Evolutionary conservation across 2,888 invertebrate species (phyloP), one percentile per base, ranked within the genome.

Genomic region (Arctia plantaginis): DNA sequence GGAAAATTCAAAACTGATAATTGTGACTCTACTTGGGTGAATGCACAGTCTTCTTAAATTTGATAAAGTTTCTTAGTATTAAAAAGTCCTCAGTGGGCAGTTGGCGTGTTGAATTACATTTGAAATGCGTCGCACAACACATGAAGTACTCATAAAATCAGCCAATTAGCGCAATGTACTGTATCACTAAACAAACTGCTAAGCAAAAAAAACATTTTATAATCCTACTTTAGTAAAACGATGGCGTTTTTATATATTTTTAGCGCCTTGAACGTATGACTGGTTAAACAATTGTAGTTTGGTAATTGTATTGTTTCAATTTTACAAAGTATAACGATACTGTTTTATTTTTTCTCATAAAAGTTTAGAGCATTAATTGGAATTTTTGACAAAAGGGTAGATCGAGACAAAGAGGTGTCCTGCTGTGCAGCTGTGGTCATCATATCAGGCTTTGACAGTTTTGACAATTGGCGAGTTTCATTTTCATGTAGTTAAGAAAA

Each of bases 131-230:
- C 90, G 91, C 85, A 84, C 82, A 86, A 83, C 88, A 94, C 89
- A 94, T 95, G 94, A 93, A 95, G 94, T 93, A 94, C 91, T 84
- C 93, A 94, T 94, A 93, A 91, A 90, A 90, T 82, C 84, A 82
- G 86, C 82, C 91, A 90, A 91, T 90, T 91, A 89, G 90, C 86
- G 89, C 89, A 91, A 92, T 93, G 90, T 91, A 90, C 89, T 89
- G 91, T 88, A 86, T 89, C 83, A 79, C 79, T 62, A 85, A 85
- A 88, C 88, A 85, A 82, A 87, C 85, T 84, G 79, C 41, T 55
- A 75, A 47, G 71, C 78, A 85, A 76, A 33, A 66, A 77, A 66
- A 74, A 73, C 72, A 78, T 81, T 83, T 80, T 79, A 79, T 77
- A 82, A 66, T 3, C 67, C 62, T 59, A 65, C 33, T 73, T 74